Conservation (phyloP, 2,113 vertebrate species). For the Eolophus roseicapilla region DNA sequence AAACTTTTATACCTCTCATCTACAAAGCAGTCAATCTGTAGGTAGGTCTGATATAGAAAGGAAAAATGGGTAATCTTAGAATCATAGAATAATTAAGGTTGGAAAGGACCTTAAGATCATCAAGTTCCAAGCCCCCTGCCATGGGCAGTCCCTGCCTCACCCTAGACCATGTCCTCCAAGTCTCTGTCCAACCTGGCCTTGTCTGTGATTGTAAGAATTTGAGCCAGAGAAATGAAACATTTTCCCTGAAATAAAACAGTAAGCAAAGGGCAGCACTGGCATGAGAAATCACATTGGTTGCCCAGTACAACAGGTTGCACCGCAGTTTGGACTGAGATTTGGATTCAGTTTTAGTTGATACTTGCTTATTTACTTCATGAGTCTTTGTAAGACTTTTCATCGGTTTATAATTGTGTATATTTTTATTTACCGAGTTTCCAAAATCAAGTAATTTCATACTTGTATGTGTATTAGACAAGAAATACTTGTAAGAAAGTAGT, state of each 20-base stretch:
- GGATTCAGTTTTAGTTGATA: background rate
- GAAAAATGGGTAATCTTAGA: background rate
- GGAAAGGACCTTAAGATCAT: background rate
- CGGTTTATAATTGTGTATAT: background rate
- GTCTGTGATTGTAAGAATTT: background rate
- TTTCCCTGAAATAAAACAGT: background rate
- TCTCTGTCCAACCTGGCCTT: background rate
- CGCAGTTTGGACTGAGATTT: background rate
- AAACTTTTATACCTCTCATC: background rate
- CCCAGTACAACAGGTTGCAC: background rate
- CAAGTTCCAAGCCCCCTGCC: background rate
- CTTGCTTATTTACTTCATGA: background rate
- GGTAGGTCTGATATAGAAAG: background rate
- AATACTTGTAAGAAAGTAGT: background rate
- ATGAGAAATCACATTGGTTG: background rate
- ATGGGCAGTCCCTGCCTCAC: background rate
- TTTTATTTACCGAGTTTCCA: background rate
- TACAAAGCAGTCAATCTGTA: background rate
- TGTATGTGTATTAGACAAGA: background rate
- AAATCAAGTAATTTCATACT: background rate
- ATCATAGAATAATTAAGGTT: background rate
- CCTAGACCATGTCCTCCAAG: background rate
- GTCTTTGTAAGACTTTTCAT: background rate
- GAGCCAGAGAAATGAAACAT: background rate
- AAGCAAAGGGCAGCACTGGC: background rate